Evolutionary conservation across 2,888 invertebrate species (phyloP), one percentile per base, ranked within the genome.

Genomic region (Emmelina monodactyla): DNA sequence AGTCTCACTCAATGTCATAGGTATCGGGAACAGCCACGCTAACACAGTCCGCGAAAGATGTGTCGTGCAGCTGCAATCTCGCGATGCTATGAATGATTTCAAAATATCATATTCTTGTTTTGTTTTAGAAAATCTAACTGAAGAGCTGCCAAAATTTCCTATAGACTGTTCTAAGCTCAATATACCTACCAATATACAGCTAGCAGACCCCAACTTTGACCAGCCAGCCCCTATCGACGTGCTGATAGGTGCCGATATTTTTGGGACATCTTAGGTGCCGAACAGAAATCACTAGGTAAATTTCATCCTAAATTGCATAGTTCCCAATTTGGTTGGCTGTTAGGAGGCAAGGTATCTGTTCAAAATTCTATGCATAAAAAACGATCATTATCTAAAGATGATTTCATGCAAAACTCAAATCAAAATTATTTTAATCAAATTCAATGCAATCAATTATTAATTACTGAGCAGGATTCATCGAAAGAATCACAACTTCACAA

Each of bases 11-110:
- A 46, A 39, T 12, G 31, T 44, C 7, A 37, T 44, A 7, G 46
- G 46, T 1, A 44, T 46, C 11, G 43, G 43, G 13, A 45, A 47
- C 22, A 38, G 31, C 15, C 2, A 12, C n/a, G 12, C 34, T 9
- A 37, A 37, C 15, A 34, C 22, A 16, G 37, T 45, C 2, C 14
- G 10, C 5, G 44, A 44, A 38, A 44, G 34, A 14, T 42, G 41
- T 29, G 35, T 32, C 14, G 35, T 34, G 6, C 33, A 40, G 30
- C 14, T 44, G 14, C 35, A 37, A 7, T 42, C 44, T 11, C 14
- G 38, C 3, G 10, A 19, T 15, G 25, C 33, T 22, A 40, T 35
- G 22, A 36, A 11, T 9, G 15, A 22, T 11, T 39, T 31, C 25
- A 22, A 35, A 2, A 29, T 31, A 15, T 35, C 13, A 5, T 31